phyloP scores from a whole-genome alignment of 1,140 invertebrate species.

The Drosophila kepulauana region DNA sequence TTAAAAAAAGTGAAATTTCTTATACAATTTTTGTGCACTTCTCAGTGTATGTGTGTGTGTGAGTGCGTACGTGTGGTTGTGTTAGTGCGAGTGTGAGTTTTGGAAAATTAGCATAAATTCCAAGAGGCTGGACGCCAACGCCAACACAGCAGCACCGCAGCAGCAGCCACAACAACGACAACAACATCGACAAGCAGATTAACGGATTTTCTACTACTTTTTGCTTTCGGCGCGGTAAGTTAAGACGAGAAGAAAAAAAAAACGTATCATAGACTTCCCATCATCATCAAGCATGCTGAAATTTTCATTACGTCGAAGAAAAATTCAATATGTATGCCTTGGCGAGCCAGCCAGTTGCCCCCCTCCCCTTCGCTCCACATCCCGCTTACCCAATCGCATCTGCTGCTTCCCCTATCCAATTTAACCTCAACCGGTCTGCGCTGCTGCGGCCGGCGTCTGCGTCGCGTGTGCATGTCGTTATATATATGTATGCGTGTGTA shows the following conservation, averaged over 20 bases:
- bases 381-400: slow-evolving; percentile 43
- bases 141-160: slow-evolving; percentile 38
- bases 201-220: slow-evolving; percentile 74
- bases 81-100: slow-evolving; percentile 8
- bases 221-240: slow-evolving; percentile 70
- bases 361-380: slow-evolving; percentile 4
- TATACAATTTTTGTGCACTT: slow-evolving; percentile 44
- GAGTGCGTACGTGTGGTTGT: slow-evolving; percentile 7
- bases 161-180: slow-evolving; percentile 43
- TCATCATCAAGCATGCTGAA: slow-evolving; percentile 55
- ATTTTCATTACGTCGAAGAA: slow-evolving; percentile 79
- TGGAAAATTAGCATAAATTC: slow-evolving; percentile 63
- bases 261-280: slow-evolving; percentile 14
- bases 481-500: slow-evolving; percentile 9
- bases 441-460: slow-evolving; percentile 64
- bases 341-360: slow-evolving; percentile 39
- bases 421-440: slow-evolving; percentile 82
- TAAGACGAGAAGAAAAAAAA: slow-evolving; percentile 19
- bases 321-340: slow-evolving; percentile 78
- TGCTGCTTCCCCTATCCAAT: slow-evolving; percentile 76
- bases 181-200: slow-evolving; percentile 45
- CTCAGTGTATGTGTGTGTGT: slow-evolving; percentile 49
- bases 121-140: slow-evolving; percentile 56
- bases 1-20: slow-evolving; percentile 69
- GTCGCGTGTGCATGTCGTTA: slow-evolving; percentile 65